Base-by-base conservation (phyloP, 2,797 vertebrate genomes). In the Myoxocephalus aenaeus region DNA sequence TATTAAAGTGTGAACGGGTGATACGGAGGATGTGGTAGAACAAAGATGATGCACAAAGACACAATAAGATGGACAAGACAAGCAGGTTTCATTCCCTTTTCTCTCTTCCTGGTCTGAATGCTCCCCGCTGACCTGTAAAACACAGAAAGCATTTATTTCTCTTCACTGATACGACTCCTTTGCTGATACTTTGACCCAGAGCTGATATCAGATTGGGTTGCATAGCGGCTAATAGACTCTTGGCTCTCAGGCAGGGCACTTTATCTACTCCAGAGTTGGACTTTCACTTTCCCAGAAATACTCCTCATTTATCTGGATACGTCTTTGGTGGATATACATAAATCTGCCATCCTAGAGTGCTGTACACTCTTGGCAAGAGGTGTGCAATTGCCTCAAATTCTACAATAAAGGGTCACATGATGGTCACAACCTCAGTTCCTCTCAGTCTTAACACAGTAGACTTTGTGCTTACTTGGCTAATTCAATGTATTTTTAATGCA, bases 161-260 rank as follows among this genome's bases (percentile, higher is more conserved):
- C 66, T 40, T 81, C 59, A 25, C 72, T 75, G 70, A 90, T 69
- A 82, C 11, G 27, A 83, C 62, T 88, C 81, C 82, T 83, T 53
- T 67, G 77, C 83, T 81, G 78, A 86, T 86, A 74, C 56, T 69
- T 70, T 2, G 4, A 62, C 82, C 66, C 64, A 77, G 56, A 79
- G 66, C 75, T 85, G 75, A 85, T 87, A 84, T 88, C 80, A 84
- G 84, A 88, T 86, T 78, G 34, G 77, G 76, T 88, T 92, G 73
- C 72, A 67, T 22, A 54, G 70, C 27, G 7, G 64, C 65, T 82
- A 85, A 87, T 65, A 83, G 65, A 73, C 71, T 87, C 61, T 87
- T 91, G 90, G 90, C 88, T 90, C 80, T 51, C 48, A 65, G 61
- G 56, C 68, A 61, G 76, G 66, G 29, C 65, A 72, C 64, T 85